Evolutionary conservation across 2,113 vertebrate species (phyloP), one percentile per base, ranked within the genome.

Genomic region (Eidolon helvum): DNA sequence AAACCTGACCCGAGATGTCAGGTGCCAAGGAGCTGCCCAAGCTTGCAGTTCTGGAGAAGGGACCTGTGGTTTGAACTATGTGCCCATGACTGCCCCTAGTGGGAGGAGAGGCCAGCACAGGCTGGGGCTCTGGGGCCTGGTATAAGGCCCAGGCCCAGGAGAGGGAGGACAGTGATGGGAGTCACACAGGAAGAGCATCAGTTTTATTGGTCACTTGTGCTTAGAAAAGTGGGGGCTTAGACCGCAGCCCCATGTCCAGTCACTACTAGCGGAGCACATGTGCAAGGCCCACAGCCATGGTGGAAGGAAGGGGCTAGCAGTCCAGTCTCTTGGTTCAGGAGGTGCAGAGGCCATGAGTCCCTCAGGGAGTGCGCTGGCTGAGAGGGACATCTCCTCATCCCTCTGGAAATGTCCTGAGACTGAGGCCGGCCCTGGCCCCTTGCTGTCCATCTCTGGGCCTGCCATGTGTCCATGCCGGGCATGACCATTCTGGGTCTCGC

Each of bases 131-230:
- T n/a, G 61, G 71, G 72, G 50, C 30, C 21, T 0, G 0, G 68
- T 35, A 30, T 16, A 18, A 40, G 10, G 16, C 10, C 65, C 66
- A 8, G 18, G 40, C 50, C 43, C 22, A 24, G 84, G 11, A 50
- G 50, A 1, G 26, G 74, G 50, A 68, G 21, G 77, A 7, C 5
- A 7, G 59, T 7, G 7, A 66, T 18, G 10, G 28, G 14, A 87
- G 71, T 14, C 33, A 2, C 16, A 28, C 0, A 66, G 24, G 18
- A 82, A 38, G 22, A 33, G 38, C 10, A 26, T 43, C 15, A 53
- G 84, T 26, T 95, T 97, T 95, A 92, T 86, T 96, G 59, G 48
- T 97, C 61, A 50, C 69, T 92, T 19, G 21, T 57, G 63, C 82
- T 95, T 97, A 93, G 87, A 83, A 95, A 96, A 95, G 38, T 35